Base-by-base conservation (phyloP, 2,113 vertebrate genomes). In the Lasiurus borealis region DNA sequence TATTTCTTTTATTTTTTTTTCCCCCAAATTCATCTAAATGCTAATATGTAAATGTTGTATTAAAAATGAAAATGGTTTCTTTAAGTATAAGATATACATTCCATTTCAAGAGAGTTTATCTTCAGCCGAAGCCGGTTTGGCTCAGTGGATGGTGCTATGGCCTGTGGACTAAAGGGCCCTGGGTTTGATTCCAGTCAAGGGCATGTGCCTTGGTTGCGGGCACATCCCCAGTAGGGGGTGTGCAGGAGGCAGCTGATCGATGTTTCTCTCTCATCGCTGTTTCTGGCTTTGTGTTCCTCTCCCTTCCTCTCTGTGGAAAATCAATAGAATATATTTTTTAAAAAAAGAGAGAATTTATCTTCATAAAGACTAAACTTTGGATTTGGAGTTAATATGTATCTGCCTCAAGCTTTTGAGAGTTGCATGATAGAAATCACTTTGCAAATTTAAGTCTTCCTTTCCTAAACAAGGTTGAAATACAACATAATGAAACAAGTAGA, bases 1-100 rank as follows among this genome's bases (percentile, higher is more conserved):
- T 88, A 69, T 85, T 89, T 93, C 12, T 73, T 93, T 77, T 76
- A 50, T 78, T 94, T 93, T 95, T 89, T 31, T 95, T 92, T 95
- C 34, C 18, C 21, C 23, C 36, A 64, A 93, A 82, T 83, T 91
- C n/a, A 88, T 6, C 54, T 94, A 59, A 92, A 72, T 87, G 40
- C 64, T 92, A 77, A 92, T 7, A 62, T 93, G 14, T 87, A 89
- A 92, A 72, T 95, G 23, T 16, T 78, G 1, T 59, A 54, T 76
- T 94, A 66, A 82, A 88, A 85, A 72, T 85, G 36, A 85, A 95
- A 88, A 27, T 82, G 12, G 59, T 89, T 85, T 40, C 81, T 85
- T 64, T 84, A 82, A 68, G 6, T 87, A 21, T 73, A 52, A 73
- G 11, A 25, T 86, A 6, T 18, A 57, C 2, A 21, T 84, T 69